These are phyloP conservation scores for Zaprionus nigranus DNA, from an alignment of 1,140 invertebrate species.

Conservation along the genomic window DNA sequence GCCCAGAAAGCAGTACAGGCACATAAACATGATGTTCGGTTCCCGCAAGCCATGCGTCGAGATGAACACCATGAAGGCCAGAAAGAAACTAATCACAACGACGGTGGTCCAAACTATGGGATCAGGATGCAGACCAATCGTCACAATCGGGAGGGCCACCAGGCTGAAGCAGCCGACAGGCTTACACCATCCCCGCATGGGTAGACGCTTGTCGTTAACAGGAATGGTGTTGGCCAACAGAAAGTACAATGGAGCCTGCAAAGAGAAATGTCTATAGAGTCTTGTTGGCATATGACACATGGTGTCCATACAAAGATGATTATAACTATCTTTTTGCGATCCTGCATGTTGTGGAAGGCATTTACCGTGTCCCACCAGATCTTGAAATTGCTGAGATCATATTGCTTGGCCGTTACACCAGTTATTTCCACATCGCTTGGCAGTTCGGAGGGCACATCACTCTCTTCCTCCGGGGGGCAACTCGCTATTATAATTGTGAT, in stretches of 20 bases:
- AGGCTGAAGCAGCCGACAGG: slow-evolving; percentile 17
- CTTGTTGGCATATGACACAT: background rate
- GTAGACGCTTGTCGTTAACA: background rate
- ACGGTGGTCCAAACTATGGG: background rate
- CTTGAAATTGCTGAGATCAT: background rate
- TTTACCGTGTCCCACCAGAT: slow-evolving; percentile 47
- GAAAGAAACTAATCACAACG: slow-evolving; percentile 7
- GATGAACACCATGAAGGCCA: slow-evolving; percentile 11
- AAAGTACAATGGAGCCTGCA: slow-evolving; percentile 26
- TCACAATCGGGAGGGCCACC: slow-evolving; percentile 22
- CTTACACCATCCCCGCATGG: slow-evolving; percentile 38
- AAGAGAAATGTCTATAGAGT: background rate
- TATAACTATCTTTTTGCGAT: background rate
- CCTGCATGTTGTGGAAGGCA: slow-evolving; percentile 26
- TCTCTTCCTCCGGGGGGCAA: accelerated
- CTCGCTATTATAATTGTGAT: background rate
- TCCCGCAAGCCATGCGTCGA: slow-evolving; percentile 29
- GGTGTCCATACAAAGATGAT: slow-evolving; percentile 11
- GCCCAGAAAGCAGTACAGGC: slow-evolving; percentile 10
- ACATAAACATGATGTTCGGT: slow-evolving; percentile 7
- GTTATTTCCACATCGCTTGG: slow-evolving; percentile 39
- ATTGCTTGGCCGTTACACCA: background rate
- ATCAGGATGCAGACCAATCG: background rate
- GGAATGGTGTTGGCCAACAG: slow-evolving; percentile 15
- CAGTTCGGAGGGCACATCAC: background rate